Evolutionary conservation across 2,113 vertebrate genomes (phyloP).

Genomic region (Anarhynchus alexandrinus): DNA sequence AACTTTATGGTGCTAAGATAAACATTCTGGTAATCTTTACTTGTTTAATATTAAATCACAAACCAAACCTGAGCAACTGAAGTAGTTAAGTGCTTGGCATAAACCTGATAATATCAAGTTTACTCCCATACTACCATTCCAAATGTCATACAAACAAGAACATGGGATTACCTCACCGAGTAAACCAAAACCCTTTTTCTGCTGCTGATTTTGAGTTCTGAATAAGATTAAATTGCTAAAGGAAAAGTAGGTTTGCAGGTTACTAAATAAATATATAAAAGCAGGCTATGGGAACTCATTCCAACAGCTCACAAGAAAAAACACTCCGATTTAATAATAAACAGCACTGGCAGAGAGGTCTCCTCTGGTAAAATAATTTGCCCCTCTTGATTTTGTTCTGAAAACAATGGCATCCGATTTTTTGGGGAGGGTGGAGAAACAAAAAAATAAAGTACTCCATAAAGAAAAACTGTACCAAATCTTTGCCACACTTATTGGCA

Average conservation of each 20-base stretch:
- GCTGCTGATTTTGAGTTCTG: not conserved
- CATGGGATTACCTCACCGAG: not conserved
- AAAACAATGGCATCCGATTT: not conserved
- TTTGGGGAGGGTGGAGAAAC: not conserved
- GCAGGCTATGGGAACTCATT: not conserved
- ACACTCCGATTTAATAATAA: not conserved
- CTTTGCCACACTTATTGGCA: not conserved
- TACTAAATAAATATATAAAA: not conserved
- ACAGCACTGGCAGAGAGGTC: not conserved
- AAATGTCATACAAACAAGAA: not conserved
- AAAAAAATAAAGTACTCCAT: not conserved
- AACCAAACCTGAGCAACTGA: not conserved
- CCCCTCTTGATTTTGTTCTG: not conserved
- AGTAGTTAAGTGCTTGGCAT: not conserved
- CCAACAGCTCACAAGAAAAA: not conserved
- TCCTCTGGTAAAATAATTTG: not conserved
- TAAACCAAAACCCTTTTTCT: not conserved
- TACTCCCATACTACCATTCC: not conserved
- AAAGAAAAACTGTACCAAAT: not conserved
- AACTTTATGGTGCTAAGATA: not conserved
- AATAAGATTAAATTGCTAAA: not conserved
- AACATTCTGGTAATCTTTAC: not conserved
- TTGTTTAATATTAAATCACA: not conserved
- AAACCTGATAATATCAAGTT: not conserved
- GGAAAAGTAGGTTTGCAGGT: not conserved